Conservation (phyloP, 2,113 vertebrate genomes). For the Loxodonta africana region DNA sequence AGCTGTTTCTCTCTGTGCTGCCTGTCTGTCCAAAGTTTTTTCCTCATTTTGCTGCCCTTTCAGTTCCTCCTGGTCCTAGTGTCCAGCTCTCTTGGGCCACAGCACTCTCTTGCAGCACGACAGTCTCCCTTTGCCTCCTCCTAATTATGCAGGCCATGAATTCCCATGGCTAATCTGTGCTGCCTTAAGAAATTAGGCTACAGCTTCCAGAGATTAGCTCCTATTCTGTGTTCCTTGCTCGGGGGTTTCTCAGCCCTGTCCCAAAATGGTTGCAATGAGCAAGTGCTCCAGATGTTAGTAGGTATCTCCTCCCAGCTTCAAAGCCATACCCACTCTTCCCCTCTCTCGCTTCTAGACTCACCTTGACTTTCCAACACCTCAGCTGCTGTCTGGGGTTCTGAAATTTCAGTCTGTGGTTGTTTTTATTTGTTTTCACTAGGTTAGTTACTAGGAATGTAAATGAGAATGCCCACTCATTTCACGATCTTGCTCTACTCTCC, state of each 20-base stretch:
- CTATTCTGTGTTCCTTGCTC: neutral
- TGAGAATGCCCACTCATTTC: neutral
- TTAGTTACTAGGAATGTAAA: neutral
- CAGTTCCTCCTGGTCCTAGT: neutral
- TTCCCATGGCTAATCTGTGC: neutral
- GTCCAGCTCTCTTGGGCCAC: neutral
- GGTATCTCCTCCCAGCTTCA: neutral
- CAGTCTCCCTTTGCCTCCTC: too few species aligned
- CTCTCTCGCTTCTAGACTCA: neutral
- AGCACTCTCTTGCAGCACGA: neutral
- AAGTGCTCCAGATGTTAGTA: neutral
- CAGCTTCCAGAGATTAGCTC: neutral
- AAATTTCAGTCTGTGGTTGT: neutral
- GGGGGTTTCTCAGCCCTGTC: neutral
- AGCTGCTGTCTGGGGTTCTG: neutral
- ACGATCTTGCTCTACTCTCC: neutral
- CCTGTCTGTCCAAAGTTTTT: neutral
- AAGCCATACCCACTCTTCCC: neutral
- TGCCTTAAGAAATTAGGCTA: too few species aligned
- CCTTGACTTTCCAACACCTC: neutral
- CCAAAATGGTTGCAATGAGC: neutral
- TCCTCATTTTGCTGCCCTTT: neutral
- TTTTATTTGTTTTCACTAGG: neutral
- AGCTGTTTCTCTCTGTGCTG: neutral
- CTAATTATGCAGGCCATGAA: neutral